Conservation (phyloP, 2,797 vertebrate species). For the Euphonia xanthogaster region DNA sequence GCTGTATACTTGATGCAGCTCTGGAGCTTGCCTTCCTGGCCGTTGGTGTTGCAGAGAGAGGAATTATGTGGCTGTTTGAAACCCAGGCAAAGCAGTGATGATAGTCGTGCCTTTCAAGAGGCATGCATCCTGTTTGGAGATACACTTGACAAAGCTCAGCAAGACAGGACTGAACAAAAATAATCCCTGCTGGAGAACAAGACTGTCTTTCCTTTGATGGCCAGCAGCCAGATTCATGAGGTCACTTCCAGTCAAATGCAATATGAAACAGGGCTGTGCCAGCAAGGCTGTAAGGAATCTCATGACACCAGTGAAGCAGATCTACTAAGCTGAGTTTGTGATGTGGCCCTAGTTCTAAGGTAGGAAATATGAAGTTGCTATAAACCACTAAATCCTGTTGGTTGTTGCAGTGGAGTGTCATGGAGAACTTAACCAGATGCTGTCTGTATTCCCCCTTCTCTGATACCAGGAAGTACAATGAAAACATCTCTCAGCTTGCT, state of each 20-base stretch:
- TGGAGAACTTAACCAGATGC: background rate
- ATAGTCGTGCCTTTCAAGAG: conserved; percentile 47
- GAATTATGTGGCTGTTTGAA: conserved; percentile 27
- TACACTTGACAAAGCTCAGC: conserved; percentile 64
- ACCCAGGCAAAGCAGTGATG: background rate
- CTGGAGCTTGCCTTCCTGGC: conserved; percentile 19
- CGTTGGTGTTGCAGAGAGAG: background rate
- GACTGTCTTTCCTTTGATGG: conserved; percentile 63
- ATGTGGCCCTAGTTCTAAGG: background rate
- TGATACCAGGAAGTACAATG: conserved; percentile 12
- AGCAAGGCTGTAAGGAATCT: background rate
- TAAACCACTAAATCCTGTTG: background rate
- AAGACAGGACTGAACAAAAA: conserved; percentile 56
- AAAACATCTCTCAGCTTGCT: conserved; percentile 27
- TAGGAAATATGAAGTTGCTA: background rate
- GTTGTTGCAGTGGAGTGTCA: background rate
- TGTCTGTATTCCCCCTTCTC: background rate
- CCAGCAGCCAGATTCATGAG: conserved; percentile 58
- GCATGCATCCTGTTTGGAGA: conserved; percentile 66
- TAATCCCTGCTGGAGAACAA: conserved; percentile 62
- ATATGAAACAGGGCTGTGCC: background rate
- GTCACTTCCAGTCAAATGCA: conserved; percentile 62
- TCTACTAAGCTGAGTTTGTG: background rate
- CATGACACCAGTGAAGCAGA: background rate
- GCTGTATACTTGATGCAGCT: background rate